Base-by-base conservation (phyloP, 2,888 invertebrate species). In the Xestia ashworthii region DNA sequence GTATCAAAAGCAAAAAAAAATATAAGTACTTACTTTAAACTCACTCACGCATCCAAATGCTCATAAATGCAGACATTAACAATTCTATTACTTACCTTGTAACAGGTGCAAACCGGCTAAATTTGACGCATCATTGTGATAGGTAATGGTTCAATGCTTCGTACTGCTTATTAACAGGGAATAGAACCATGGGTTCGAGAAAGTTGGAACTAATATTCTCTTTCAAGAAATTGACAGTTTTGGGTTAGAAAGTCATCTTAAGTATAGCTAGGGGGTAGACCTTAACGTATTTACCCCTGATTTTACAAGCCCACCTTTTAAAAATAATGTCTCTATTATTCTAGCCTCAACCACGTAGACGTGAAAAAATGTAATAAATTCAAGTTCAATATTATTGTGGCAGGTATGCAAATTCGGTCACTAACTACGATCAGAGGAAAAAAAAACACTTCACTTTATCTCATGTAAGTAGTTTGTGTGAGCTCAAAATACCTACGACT, bases 41-140 rank as follows among this genome's bases (percentile, higher is more conserved):
- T 48, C 72, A 67, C n/a, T 80, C 58, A 83, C 73, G 80, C 84
- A 83, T 65, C 67, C 50, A 73, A 76, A 73, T 73, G 25, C 32
- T 22, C 55, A 60, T 69, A 44, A 55, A 71, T n/a, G 8, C 16
- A 48, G 12, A 38, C n/a, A 71, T 71, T 74, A 82, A 67, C 64
- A 68, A 60, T 68, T 72, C 55, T 72, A 70, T 72, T 72, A 79
- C 44, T 72, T 72, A 79, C 44, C 72, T 72, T 55, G 75, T 83
- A 72, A 82, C 68, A 22, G 14, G 38, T 72, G 11, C 22, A 46
- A 67, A 65, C 78, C 32, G 50, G 78, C 53, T 64, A 53, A 67
- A 78, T 82, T 81, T 70, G 58, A 64, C 50, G 67, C 70, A 41
- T 82, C 83, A 50, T 79, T 71, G 22, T 5, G 22, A 50, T 64